Evolutionary conservation across 2,113 vertebrate species (phyloP).

Genomic region (Pimephales promelas): DNA sequence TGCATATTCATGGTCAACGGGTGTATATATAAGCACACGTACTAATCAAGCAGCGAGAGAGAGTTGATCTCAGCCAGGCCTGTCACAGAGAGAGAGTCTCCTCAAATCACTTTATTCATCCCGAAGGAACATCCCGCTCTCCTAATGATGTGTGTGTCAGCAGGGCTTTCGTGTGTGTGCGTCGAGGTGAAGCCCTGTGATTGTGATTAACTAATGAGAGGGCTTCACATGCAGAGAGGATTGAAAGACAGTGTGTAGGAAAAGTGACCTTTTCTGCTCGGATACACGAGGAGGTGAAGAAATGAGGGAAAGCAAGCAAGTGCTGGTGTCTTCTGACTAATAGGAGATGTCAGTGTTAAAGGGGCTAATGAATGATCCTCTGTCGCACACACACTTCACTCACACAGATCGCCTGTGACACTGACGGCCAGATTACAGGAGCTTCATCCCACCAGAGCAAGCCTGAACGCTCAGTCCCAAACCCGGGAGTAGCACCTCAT

Average conservation of each 20-base stretch:
- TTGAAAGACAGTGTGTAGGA: not conserved
- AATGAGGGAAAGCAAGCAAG: conserved; percentile 17
- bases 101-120: not conserved
- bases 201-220: conserved; percentile 17
- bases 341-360: conserved; percentile 31
- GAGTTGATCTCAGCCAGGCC: conserved; percentile 39
- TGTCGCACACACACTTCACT: not conserved
- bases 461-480: no score
- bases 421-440: not conserved
- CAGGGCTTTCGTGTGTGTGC: not conserved
- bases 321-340: conserved; percentile 26
- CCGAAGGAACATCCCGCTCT: not conserved
- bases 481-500: no score
- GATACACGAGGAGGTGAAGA: conserved; percentile 35
- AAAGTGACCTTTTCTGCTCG: conserved; percentile 22
- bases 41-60: conserved; percentile 33
- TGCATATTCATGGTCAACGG: conserved; percentile 20
- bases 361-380: conserved; percentile 34
- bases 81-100: conserved; percentile 34
- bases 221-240: not conserved
- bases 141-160: conserved; percentile 28
- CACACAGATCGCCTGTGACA: conserved; percentile 15
- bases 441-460: not conserved
- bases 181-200: conserved; percentile 4
- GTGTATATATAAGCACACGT: conserved; percentile 17